phyloP scores from a whole-genome alignment of 2,888 invertebrate species.

The Acanthosepion lycidas region DNA sequence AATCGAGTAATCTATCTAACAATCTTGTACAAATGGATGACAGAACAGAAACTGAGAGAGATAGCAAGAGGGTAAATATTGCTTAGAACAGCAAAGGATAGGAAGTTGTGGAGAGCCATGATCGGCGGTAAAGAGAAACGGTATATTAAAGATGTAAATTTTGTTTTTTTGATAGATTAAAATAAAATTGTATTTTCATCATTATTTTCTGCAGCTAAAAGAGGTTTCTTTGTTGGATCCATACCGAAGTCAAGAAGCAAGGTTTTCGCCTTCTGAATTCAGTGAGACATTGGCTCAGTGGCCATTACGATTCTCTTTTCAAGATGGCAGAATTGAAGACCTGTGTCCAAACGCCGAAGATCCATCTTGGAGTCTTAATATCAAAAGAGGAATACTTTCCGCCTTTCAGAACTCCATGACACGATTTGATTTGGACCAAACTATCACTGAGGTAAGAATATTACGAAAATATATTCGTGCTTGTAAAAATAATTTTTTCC shows the following conservation, averaged over 20 bases:
- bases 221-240: not conserved
- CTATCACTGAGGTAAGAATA: conserved; percentile 59
- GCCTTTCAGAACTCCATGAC: conserved; percentile 91
- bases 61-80: no score
- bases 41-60: no score
- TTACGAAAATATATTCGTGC: no score
- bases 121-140: no score
- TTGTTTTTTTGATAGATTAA: no score
- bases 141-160: no score
- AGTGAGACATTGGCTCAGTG: conserved; percentile 70
- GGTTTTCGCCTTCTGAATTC: not conserved
- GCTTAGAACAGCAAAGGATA: no score
- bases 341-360: conserved; percentile 89
- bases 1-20: no score
- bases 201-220: not conserved
- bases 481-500: no score
- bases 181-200: not conserved
- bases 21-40: no score
- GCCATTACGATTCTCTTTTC: conserved; percentile 83
- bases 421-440: conserved; percentile 82
- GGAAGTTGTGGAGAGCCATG: no score
- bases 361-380: conserved; percentile 86
- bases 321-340: conserved; percentile 84
- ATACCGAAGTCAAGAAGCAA: not conserved
- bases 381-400: conserved; percentile 91